phyloP scores from a whole-genome alignment of 2,888 invertebrate species.

The Dynastes grantii region DNA sequence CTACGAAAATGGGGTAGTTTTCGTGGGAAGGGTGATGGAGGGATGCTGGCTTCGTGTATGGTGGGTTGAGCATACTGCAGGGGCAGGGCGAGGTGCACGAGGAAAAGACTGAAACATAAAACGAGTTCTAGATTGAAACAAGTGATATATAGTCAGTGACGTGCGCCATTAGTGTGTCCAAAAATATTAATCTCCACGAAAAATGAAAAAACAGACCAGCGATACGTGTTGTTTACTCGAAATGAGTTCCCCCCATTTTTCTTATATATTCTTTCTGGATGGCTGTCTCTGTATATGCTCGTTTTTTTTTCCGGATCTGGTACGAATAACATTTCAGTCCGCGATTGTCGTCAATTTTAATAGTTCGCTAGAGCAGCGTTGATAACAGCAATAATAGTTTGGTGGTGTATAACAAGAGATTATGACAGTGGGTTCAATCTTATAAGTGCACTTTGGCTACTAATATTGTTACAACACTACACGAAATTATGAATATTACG shows the following conservation, averaged over 20 bases:
- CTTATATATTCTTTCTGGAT: constrained; percentile 43
- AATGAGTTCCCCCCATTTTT: constrained; percentile 55
- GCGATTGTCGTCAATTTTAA: constrained; percentile 42
- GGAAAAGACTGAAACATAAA: constrained; percentile 69
- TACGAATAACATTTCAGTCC: not conserved
- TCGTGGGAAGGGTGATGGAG: constrained; percentile 35
- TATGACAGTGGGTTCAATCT: constrained; percentile 30
- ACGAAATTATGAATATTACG: not conserved
- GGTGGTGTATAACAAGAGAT: constrained; percentile 9
- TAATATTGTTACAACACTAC: not conserved
- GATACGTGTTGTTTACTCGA: constrained; percentile 61
- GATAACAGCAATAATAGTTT: constrained; percentile 42
- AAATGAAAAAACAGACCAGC: constrained; percentile 68
- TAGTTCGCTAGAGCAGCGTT: constrained; percentile 36
- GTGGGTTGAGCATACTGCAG: constrained; percentile 53
- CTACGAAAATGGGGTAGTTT: constrained; percentile 37
- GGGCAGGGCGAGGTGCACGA: constrained; percentile 49
- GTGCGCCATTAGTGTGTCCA: constrained; percentile 72
- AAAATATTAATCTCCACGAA: constrained; percentile 72
- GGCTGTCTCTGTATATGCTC: constrained; percentile 23
- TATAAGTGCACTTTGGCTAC: constrained; percentile 26
- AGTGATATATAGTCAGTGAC: constrained; percentile 73
- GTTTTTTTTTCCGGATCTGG: constrained; percentile 18
- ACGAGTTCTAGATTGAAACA: constrained; percentile 72
- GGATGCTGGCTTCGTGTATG: constrained; percentile 52